Evolutionary conservation across 2,797 vertebrate species (phyloP), one percentile per base, ranked within the genome.

Genomic region (Taeniopygia guttata): DNA sequence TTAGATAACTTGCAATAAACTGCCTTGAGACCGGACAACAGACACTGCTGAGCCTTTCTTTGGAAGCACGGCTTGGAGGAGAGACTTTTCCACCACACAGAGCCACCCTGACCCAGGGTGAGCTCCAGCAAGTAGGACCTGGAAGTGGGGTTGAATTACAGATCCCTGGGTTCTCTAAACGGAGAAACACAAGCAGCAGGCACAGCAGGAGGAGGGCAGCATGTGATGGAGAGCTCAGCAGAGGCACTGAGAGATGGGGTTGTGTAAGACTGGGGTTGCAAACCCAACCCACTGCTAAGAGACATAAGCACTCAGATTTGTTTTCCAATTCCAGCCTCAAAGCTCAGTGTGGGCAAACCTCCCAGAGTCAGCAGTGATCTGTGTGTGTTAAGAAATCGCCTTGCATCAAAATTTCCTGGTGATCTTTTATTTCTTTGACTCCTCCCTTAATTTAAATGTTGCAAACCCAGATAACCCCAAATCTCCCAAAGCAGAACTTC

Each of bases 341-440:
- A 74, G 43, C 15, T 85, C 73, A 69, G 60, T 4, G 43, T 0
- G 5, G 22, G 16, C 43, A 78, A 60, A 48, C 55, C 40, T 74
- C 59, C 54, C 34, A 17, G 62, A 91, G 51, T 42, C 74, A 45
- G 40, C 19, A 81, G 29, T 4, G 13, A 58, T 64, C 29, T 60
- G 4, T 59, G 48, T 5, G 0, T 64, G 40, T 78, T 69, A 87
- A 86, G 89, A 94, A 93, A 89, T 59, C 0, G 1, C 43, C 54
- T 69, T 36, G 40, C 82, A 49, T 87, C 74, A 72, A 60, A 84
- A 69, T 13, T 10, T 36, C 62, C 75, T 45, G 62, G 62, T 89
- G 75, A 68, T 58, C 64, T 86, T 83, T 58, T 72, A 78, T 92
- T 95, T 93, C 68, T 83, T 75, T 89, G 84, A 89, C 73, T 87